phyloP scores from a whole-genome alignment of 2,888 invertebrate genomes.

The Phortica okadai region DNA sequence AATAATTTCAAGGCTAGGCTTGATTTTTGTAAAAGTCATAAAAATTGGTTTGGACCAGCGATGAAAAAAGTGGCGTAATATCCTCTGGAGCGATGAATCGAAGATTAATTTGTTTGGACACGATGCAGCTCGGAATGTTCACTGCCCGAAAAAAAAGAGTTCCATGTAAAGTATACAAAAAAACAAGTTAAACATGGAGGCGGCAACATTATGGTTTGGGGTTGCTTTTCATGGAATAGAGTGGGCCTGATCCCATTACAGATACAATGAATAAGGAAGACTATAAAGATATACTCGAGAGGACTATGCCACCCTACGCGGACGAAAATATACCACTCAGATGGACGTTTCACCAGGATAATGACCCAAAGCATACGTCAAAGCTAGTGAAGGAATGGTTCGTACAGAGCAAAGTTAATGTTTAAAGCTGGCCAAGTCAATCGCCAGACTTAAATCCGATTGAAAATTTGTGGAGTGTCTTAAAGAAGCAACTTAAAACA shows the following conservation, averaged over 20 bases:
- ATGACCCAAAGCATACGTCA: slow-evolving; percentile 46
- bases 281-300: slow-evolving; percentile 45
- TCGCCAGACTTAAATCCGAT: slow-evolving; percentile 47
- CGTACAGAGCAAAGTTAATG: slow-evolving; percentile 34
- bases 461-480: slow-evolving; percentile 33
- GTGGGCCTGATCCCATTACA: slow-evolving; percentile 41
- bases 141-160: slow-evolving; percentile 26
- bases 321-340: slow-evolving; percentile 44
- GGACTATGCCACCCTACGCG: slow-evolving; percentile 46
- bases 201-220: slow-evolving; percentile 43
- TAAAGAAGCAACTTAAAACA: not conserved
- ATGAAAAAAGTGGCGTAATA: too few relatives aligned
- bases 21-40: too few relatives aligned
- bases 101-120: too few relatives aligned
- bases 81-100: too few relatives aligned
- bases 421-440: slow-evolving; percentile 45
- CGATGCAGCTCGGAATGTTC: too few relatives aligned
- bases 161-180: slow-evolving; percentile 33
- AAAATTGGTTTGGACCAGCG: too few relatives aligned
- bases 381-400: slow-evolving; percentile 42
- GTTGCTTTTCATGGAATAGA: slow-evolving; percentile 42
- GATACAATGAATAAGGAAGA: slow-evolving; percentile 41
- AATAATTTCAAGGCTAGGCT: too few relatives aligned
- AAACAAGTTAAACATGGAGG: slow-evolving; percentile 46
- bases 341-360: slow-evolving; percentile 50